Evolutionary conservation across 2,888 invertebrate genomes (phyloP), one percentile per base, ranked within the genome.

Genomic region (Hirudinaria manillensis): DNA sequence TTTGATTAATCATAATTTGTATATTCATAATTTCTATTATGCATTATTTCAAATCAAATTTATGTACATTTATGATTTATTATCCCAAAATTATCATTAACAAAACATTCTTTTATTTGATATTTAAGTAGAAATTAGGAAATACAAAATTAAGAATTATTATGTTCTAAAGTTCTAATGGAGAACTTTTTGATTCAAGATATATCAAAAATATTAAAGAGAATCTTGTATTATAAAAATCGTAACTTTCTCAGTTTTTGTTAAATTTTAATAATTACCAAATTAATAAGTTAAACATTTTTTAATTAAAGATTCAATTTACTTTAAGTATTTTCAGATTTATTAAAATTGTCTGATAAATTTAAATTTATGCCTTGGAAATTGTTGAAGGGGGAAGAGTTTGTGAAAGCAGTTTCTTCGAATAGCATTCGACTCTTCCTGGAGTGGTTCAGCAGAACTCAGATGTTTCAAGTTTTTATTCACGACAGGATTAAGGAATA

Each of bases 361-460:
- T 45, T 45, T 45, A 45, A 2, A 45, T 45, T 45, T 45, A 45
- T 45, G 45, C 13, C 2, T 34, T 70, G 24, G 7, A 68, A 68
- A 36, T 68, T 68, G 13, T 13, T 19, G n/a, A 88, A 92, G 91
- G 90, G 90, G 86, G 91, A 92, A 71, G 85, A 88, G 13, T 92
- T 92, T 84, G 88, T 91, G 51, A 89, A 89, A 80, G 88, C 87
- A 78, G 88, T 89, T 4, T 83, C 87, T 0, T 89, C 90, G 0
- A 79, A 80, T 66, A 80, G 82, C 29, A 79, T 90, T 55, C 89
- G 90, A 79, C 89, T 90, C 80, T 92, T 93, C 84, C 86, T 93
- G 0, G 91, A 92, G 79, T 93, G 93, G 93, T 93, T 93, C 85
- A 89, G 91, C 0, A 92, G 93, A 83, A 93, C 93, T 0, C 91